Evolutionary conservation across 2,797 vertebrate species (phyloP).

Genomic region (Oophaga sylvatica): DNA sequence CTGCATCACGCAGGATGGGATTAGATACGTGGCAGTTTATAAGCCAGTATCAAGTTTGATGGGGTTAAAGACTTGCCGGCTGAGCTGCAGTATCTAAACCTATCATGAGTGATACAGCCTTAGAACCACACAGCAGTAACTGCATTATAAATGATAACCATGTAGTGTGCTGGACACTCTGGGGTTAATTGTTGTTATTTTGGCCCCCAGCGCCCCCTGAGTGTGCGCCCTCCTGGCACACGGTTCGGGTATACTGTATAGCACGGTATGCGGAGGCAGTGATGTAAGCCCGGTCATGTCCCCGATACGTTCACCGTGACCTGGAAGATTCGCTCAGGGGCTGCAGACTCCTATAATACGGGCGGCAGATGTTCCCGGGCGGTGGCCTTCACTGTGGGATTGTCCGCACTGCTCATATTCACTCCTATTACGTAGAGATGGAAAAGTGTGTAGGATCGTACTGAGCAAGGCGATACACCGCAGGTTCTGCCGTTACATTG

Average conservation of each 20-base stretch:
- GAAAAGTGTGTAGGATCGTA: constrained; percentile 10
- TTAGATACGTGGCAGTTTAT: no score
- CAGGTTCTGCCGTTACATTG: neutral
- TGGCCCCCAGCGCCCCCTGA: no score
- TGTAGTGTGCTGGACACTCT: no score
- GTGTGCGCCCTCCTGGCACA: no score
- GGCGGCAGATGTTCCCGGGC: neutral
- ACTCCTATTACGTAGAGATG: neutral
- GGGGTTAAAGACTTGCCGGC: neutral
- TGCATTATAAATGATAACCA: no score
- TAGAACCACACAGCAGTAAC: no score
- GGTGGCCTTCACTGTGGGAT: neutral
- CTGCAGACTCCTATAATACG: neutral
- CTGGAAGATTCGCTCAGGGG: neutral
- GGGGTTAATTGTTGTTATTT: no score
- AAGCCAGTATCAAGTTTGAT: neutral
- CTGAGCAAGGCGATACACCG: neutral
- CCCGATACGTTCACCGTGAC: neutral
- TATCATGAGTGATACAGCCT: neutral
- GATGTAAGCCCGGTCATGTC: neutral
- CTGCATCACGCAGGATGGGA: no score
- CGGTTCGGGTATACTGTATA: neutral
- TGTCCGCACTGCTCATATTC: neutral
- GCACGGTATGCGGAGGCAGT: neutral
- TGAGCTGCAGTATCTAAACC: neutral